These are phyloP conservation scores for Leptoteleia sp. DNA, from an alignment of 1,140 invertebrate genomes.

Conservation along the genomic window DNA sequence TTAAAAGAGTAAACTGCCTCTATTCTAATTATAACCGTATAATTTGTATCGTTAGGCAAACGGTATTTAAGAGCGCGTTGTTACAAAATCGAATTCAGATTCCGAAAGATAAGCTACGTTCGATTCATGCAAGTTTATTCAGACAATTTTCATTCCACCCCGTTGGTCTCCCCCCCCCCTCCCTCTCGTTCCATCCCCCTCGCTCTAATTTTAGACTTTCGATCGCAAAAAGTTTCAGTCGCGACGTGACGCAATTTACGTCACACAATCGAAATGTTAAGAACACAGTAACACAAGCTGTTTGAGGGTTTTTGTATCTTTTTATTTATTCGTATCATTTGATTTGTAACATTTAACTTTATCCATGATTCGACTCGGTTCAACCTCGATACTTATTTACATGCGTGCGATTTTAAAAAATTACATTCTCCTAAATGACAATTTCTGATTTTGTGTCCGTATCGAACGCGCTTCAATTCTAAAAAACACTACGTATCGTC, in stretches of 20 bases:
- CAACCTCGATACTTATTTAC: constrained; percentile 40
- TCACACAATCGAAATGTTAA: constrained; percentile 21
- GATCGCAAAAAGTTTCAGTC: constrained; percentile 22
- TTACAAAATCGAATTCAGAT: constrained; percentile 47
- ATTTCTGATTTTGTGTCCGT: constrained; percentile 10
- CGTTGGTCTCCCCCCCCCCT: no score
- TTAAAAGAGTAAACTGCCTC: constrained; percentile 32
- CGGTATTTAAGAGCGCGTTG: constrained; percentile 41
- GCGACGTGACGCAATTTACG: constrained; percentile 8
- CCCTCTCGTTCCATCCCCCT: no score
- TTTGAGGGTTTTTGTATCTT: constrained; percentile 36
- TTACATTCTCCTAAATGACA: constrained; percentile 11
- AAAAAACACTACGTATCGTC: constrained; percentile 1
- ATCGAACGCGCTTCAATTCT: background rate
- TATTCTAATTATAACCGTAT: constrained; percentile 43
- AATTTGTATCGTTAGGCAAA: constrained; percentile 53
- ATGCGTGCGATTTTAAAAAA: constrained; percentile 22
- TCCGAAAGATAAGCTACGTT: constrained; percentile 49
- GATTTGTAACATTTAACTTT: constrained; percentile 31
- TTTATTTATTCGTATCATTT: constrained; percentile 38
- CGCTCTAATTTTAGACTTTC: constrained; percentile 34
- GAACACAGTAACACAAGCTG: constrained; percentile 26
- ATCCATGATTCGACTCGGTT: constrained; percentile 7
- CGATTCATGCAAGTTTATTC: constrained; percentile 25
- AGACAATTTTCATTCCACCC: background rate